Evolutionary conservation across 1,140 invertebrate genomes (phyloP), one percentile per base, ranked within the genome.

Genomic region (Diorhabda elongata): DNA sequence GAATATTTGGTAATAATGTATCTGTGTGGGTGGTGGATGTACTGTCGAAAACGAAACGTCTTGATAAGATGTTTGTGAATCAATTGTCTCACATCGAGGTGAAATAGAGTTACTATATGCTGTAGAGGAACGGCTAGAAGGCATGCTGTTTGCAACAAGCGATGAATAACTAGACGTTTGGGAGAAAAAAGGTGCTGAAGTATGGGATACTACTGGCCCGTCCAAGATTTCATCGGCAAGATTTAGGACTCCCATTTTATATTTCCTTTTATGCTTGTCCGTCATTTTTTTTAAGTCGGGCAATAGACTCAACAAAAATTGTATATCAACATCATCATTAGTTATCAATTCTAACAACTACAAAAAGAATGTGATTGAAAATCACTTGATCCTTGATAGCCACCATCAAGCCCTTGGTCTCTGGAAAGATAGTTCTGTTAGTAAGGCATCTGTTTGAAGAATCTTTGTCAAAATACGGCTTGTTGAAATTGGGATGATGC

Each of bases 231-330:
- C 44, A 44, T 61, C 69, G 56, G 69, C 69, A 59, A 69, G 44
- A 59, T 69, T 73, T 56, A 73, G 62, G 59, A 73, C 67, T 56
- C 66, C 66, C 9, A 73, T 64, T 73, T 73, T 73, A 64, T 74
- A 73, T 59, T 64, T 61, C 59, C 72, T 45, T 65, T 73, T 73
- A 44, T 73, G 71, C 42, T 45, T 58, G 56, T 66, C 59, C 56
- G 62, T 72, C 67, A 73, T 73, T 69, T 73, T 64, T 69, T 73
- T 73, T 59, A 73, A 71, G 44, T 73, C 71, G 11, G 71, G 62
- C 26, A 73, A 64, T 11, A 73, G 42, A 65, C 66, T 72, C 58
- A 68, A 65, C 59, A 73, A 58, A 69, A 73, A 73, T 42, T 58
- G 57, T 8, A 72, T 43, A 71, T 73, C 71, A 44, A 63, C 44